Evolutionary conservation across 2,113 vertebrate species (phyloP).

Genomic region (Gallinago media): DNA sequence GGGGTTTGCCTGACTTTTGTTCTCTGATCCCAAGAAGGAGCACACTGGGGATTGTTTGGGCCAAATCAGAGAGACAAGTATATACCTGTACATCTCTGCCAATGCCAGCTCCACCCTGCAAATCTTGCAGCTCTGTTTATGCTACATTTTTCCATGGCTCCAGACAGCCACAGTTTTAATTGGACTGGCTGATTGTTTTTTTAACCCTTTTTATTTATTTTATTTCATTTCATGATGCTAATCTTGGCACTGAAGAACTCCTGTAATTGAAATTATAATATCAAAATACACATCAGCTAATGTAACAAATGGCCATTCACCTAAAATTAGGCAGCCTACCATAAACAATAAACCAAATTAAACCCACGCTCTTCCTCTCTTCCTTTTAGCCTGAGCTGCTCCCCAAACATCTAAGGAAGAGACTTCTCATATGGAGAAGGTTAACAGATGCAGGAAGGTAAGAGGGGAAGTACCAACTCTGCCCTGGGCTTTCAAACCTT

Average conservation of each 20-base stretch:
- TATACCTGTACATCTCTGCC: slow-evolving; percentile 49
- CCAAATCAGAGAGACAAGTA: slow-evolving; percentile 53
- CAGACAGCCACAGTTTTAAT: slow-evolving; percentile 65
- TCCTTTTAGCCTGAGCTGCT: slow-evolving; percentile 27
- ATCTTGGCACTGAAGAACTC: slow-evolving; percentile 17
- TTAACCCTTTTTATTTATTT: slow-evolving; percentile 48
- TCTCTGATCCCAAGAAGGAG: slow-evolving; percentile 26
- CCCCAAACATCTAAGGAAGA: background rate
- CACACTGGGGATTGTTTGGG: background rate
- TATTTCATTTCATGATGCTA: slow-evolving; percentile 22
- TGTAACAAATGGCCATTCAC: slow-evolving; percentile 53
- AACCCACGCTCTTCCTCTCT: slow-evolving; percentile 10
- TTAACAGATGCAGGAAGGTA: background rate
- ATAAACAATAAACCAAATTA: slow-evolving; percentile 57
- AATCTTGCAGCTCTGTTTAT: slow-evolving; percentile 47
- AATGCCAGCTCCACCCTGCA: slow-evolving; percentile 58
- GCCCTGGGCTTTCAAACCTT: background rate
- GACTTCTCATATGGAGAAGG: background rate
- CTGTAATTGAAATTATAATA: slow-evolving; percentile 27
- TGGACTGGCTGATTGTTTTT: slow-evolving; percentile 40
- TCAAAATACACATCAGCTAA: slow-evolving; percentile 36
- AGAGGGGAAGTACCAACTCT: background rate
- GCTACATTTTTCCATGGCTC: slow-evolving; percentile 54
- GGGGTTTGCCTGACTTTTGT: background rate
- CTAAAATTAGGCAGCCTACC: slow-evolving; percentile 48